Evolutionary conservation across 1,140 invertebrate species (phyloP), one percentile per base, ranked within the genome.

Genomic region (Pseudoatta argentina): DNA sequence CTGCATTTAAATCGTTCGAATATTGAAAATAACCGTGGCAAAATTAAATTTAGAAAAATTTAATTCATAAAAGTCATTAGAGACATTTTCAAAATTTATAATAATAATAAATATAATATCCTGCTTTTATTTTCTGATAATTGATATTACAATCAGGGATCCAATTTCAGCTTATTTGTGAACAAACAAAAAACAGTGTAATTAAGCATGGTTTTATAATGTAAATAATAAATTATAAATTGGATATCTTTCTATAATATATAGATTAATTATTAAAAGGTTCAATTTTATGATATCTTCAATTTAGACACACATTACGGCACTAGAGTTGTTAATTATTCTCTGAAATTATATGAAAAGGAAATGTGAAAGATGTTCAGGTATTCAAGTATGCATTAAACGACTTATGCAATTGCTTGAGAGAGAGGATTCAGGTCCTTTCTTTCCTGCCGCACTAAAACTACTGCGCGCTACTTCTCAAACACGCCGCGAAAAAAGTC

Each of bases 81-180:
- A 59, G 21, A 39, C 16, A 77, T 61, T 77, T 63, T 61, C 18
- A 0, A 63, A 63, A 63, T 63, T 77, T 77, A n/a, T 48, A 44
- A 34, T 27, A 48, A n/a, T 48, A 44, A 34, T 27, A 48, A 24
- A 44, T 30, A 18, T 48, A n/a, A 77, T 48, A 48, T 44, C 0
- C n/a, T 30, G 21, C 24, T 21, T 48, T 78, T 27, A 30, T 51
- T 24, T 78, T 10, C 21, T 16, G 18, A 51, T 21, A 24, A 64
- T 78, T 27, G 2, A 39, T 51, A 63, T 14, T 44, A 18, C 14
- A 34, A 4, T 18, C 21, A 18, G 34, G 21, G 8, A 39, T 59
- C n/a, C 16, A 21, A 61, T 76, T 12, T 55, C 16, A 73, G 2
- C 53, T 24, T 18, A 59, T 75, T 57, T 59, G 34, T 24, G 16